phyloP scores from a whole-genome alignment of 2,888 invertebrate genomes.

The Caenorhabditis imperialis region DNA sequence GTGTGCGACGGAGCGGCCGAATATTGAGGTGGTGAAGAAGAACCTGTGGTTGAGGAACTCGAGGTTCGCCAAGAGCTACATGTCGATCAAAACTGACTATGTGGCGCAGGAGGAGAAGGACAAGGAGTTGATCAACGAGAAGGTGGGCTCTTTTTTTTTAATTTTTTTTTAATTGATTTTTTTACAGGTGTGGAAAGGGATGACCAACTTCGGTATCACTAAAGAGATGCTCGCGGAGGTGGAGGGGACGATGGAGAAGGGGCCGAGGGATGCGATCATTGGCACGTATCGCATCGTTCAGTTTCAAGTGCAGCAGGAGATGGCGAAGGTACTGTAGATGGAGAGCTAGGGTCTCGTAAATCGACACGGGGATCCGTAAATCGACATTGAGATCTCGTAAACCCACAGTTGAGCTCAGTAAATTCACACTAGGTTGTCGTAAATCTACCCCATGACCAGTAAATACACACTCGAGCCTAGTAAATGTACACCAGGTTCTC shows the following conservation, averaged over 20 bases:
- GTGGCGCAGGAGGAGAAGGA: constrained; percentile 72
- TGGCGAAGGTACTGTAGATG: constrained; percentile 59
- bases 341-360: too few species aligned
- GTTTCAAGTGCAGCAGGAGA: constrained; percentile 72
- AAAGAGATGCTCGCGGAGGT: constrained; percentile 82
- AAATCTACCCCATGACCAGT: too few species aligned
- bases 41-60: constrained; percentile 82
- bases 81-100: constrained; percentile 74
- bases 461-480: too few species aligned
- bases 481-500: too few species aligned
- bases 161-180: too few species aligned
- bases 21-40: constrained; percentile 78
- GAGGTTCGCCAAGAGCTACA: constrained; percentile 79
- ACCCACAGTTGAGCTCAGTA: too few species aligned
- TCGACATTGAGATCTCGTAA: too few species aligned
- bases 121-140: constrained; percentile 61
- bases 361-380: too few species aligned
- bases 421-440: too few species aligned
- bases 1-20: constrained; percentile 79
- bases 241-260: constrained; percentile 80
- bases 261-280: constrained; percentile 83
- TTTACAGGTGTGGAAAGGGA: constrained; percentile 57
- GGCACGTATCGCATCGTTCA: constrained; percentile 85
- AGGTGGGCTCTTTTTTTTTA: too few species aligned
- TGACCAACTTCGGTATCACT: constrained; percentile 81